Percentiles rank a stretch among this genome's conserved stretches.
phyloP scores from a whole-genome alignment of 2,888 invertebrate species.

The Plebejus anna region DNA sequence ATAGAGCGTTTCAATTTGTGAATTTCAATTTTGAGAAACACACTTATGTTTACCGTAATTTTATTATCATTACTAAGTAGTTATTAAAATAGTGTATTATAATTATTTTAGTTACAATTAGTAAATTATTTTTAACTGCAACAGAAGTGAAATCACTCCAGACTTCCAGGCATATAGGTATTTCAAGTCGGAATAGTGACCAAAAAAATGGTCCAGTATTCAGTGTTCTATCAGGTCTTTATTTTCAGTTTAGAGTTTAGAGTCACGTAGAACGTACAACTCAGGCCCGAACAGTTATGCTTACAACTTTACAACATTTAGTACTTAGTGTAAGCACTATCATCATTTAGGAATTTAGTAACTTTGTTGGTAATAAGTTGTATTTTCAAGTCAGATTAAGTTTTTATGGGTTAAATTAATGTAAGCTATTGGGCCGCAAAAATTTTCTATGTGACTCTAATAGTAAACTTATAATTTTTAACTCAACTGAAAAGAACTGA shows the following conservation, averaged over 20 bases:
- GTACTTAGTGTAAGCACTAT: conserved; percentile 3
- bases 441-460: background rate
- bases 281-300: background rate
- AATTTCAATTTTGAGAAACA: too few relatives aligned
- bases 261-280: conserved; percentile 2
- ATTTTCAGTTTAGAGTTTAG: background rate
- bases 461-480: background rate
- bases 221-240: background rate
- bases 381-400: background rate
- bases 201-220: background rate
- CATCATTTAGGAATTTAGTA: background rate
- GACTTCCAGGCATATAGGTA: too few relatives aligned
- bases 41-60: too few relatives aligned
- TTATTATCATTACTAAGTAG: too few relatives aligned
- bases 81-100: too few relatives aligned
- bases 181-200: background rate
- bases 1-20: too few relatives aligned
- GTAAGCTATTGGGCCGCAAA: background rate
- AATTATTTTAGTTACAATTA: too few relatives aligned
- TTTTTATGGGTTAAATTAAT: background rate
- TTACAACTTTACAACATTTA: background rate
- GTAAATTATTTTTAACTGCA: too few relatives aligned
- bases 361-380: background rate
- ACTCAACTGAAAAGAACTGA: too few relatives aligned
- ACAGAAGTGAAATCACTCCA: too few relatives aligned